Evolutionary conservation across 2,797 vertebrate genomes (phyloP), one percentile per base, ranked within the genome.

Genomic region (Poecilia gillii): DNA sequence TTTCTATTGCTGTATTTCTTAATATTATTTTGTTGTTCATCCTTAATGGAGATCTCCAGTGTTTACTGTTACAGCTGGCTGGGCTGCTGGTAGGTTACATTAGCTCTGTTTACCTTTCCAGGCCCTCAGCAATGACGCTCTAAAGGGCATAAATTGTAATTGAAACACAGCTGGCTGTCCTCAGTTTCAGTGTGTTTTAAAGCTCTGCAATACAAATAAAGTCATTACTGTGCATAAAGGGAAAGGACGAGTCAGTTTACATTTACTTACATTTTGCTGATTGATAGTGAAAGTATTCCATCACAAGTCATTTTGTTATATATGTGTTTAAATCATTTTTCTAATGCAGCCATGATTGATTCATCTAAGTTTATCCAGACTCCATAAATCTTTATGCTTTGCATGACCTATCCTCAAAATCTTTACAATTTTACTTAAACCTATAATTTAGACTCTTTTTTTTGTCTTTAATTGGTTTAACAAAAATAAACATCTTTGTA

Each of bases 21-120:
- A n/a, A 33, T 46, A 64, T 75, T 73, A 3, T 59, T 75, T 74
- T 77, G 9, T 13, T 72, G 31, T 82, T 83, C 76, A 4, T 73
- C 12, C 59, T 43, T 36, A 74, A 41, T 49, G 74, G 59, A 81
- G 66, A 80, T 85, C 77, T 73, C 41, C 62, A 6, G 47, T 80
- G 85, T 80, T 87, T 82, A 43, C 53, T 0, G 11, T 87, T 80
- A 82, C 88, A 86, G 75, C 73, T 88, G 84, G 55, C 75, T 78
- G 73, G 43, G 79, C 87, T 80, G 75, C 59, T 70, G 31, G 53
- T 82, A 84, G 80, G 84, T 87, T 78, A 77, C 74, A 72, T 86
- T 41, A 23, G 11, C 78, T 78, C 45, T 86, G 87, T 88, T 86
- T 83, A 73, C 76, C 79, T 64, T 76, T 59, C 36, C 39, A 43